Percentiles rank a stretch among this genome's conserved stretches.
Conservation (phyloP, 2,888 invertebrate genomes). For the Ceraclea dissimilis region DNA sequence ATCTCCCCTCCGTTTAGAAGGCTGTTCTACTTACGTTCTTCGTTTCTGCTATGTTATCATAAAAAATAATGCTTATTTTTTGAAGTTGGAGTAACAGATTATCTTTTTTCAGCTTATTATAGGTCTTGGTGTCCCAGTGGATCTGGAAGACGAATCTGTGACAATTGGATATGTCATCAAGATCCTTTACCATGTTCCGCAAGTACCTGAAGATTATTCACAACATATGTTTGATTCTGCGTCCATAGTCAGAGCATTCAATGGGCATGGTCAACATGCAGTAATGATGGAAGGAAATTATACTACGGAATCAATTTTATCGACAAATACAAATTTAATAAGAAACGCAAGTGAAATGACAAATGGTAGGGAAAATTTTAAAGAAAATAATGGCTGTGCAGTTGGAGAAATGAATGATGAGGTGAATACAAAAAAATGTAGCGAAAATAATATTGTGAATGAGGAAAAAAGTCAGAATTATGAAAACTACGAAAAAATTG, state of each 20-base stretch:
- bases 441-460: neutral
- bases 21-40: no score
- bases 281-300: neutral
- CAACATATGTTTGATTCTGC: conserved; percentile 37
- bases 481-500: no score
- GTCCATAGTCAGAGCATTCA: conserved; percentile 4
- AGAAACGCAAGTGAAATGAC: no score
- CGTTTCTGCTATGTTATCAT: no score
- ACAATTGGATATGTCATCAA: conserved; percentile 60
- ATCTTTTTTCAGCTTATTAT: conserved; percentile 51
- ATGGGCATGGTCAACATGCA: neutral
- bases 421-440: neutral
- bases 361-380: no score
- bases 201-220: conserved; percentile 53
- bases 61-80: no score
- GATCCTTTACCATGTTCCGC: conserved; percentile 59
- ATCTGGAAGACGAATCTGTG: conserved; percentile 53
- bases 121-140: conserved; percentile 59
- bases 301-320: neutral
- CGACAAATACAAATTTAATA: neutral
- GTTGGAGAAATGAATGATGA: neutral
- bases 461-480: neutral
- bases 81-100: no score
- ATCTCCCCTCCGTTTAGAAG: no score
- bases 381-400: no score